Base-by-base conservation (phyloP, 2,797 vertebrate species). In the Adrianichthys oophorus region DNA sequence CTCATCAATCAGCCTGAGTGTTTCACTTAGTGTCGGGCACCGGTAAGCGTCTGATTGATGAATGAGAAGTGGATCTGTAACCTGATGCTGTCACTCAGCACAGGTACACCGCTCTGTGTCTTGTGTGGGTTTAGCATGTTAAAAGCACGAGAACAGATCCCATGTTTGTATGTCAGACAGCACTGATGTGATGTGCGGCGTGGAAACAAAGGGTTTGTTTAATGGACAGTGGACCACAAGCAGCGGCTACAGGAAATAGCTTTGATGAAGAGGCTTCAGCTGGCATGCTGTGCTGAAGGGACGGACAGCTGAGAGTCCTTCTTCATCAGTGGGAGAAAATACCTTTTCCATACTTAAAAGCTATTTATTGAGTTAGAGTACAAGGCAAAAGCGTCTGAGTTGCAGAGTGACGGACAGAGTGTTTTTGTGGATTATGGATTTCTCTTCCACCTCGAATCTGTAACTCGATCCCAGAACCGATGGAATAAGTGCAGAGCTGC, bases 311-410 rank as follows among this genome's bases (percentile, higher is more conserved):
- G 86, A 83, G 67, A 78, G 79, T 84, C 85, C 81, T 85, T 80
- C 83, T 83, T 86, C 74, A 82, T 87, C 82, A 82, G 56, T 59
- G 63, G 76, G 59, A 83, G 78, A 85, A 88, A 88, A 89, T 85
- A 87, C 80, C 85, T 88, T 89, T 89, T 90, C 88, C 86, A 79
- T 89, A 91, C 87, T 92, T 92, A 87, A 92, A 92, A 92, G 92
- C 90, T 90, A 87, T 88, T 92, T 91, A 93, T 93, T 86, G 90
- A 90, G 91, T 93, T 92, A 91, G 84, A 87, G 83, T 83, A 88
- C 86, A 88, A 74, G 84, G 84, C 76, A 65, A 87, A 85, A 90
- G 89, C 77, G 78, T 87, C 89, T 87, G 86, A 80, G 89, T 81
- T 56, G 64, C 71, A 46, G 69, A 80, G 84, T 89, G 88, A 91